These are phyloP conservation scores for Mongoloraphidia duomilia DNA, from an alignment of 2,888 invertebrate genomes.

Conservation along the genomic window DNA sequence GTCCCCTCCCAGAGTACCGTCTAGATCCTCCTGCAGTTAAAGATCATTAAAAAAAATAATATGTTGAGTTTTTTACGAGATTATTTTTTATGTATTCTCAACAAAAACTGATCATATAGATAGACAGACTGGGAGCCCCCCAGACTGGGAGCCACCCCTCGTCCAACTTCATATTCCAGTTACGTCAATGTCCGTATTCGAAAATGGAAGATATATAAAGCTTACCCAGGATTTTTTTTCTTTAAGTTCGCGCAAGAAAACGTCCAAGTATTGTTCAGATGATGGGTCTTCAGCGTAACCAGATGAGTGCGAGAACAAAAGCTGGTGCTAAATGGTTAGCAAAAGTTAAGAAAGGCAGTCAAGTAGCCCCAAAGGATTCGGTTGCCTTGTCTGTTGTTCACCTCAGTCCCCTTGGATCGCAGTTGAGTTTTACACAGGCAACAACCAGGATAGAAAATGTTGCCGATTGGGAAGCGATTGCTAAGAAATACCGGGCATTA, in stretches of 20 bases:
- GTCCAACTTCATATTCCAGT: background rate
- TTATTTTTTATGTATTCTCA: slow-evolving; percentile 8
- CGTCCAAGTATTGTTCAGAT: slow-evolving; percentile 74
- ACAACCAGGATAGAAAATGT: slow-evolving; percentile 75
- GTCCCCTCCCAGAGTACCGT: no score
- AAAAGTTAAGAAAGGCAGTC: slow-evolving; percentile 66
- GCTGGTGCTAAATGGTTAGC: slow-evolving; percentile 82
- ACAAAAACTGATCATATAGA: slow-evolving; percentile 13
- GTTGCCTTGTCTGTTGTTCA: slow-evolving; percentile 67
- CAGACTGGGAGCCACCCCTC: background rate
- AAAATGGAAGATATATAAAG: slow-evolving; percentile 1
- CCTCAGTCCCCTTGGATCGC: slow-evolving; percentile 70
- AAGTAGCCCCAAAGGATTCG: slow-evolving; percentile 68
- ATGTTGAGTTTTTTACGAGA: no score
- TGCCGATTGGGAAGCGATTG: slow-evolving; percentile 82
- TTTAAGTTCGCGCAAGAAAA: slow-evolving; percentile 34
- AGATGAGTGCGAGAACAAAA: slow-evolving; percentile 69
- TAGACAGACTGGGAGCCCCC: background rate
- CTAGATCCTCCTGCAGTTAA: no score
- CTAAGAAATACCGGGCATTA: slow-evolving; percentile 73
- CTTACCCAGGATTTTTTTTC: background rate
- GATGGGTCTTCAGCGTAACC: slow-evolving; percentile 50
- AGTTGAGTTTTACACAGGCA: slow-evolving; percentile 62
- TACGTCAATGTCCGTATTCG: background rate
- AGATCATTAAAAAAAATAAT: no score